These are phyloP conservation scores for Saxicola maurus DNA, from an alignment of 2,797 vertebrate genomes.

Conservation along the genomic window DNA sequence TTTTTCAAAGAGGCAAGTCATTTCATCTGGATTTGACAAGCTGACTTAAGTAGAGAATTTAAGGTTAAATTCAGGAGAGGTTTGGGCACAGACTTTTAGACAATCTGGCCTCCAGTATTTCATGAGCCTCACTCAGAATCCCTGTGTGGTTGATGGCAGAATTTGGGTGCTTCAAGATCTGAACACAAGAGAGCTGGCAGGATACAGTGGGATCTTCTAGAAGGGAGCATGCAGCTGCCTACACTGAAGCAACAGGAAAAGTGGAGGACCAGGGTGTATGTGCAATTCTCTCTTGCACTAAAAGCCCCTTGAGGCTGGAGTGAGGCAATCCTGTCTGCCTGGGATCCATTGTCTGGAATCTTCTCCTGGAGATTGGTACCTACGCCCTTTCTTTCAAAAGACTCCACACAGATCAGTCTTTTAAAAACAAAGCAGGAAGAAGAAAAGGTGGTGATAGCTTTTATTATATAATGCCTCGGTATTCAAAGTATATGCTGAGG, in stretches of 20 bases:
- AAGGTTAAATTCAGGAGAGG: neutral
- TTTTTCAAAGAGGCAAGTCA: neutral
- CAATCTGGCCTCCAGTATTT: neutral
- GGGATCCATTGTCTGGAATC: slow-evolving; percentile 60
- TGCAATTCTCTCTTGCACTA: slow-evolving; percentile 29
- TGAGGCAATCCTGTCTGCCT: slow-evolving; percentile 53
- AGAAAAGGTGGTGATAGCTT: slow-evolving; percentile 65
- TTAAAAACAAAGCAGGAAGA: slow-evolving; percentile 64
- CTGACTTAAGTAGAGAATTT: neutral
- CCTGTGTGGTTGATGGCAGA: rapidly evolving
- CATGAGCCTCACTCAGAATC: neutral
- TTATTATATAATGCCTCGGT: slow-evolving; percentile 55
- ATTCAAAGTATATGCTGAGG: slow-evolving; percentile 65
- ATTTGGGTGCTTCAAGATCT: neutral
- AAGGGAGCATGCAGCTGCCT: neutral
- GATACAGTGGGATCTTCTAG: neutral
- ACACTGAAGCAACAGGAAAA: slow-evolving; percentile 20
- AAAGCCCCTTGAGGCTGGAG: slow-evolving; percentile 56
- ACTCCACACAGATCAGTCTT: slow-evolving; percentile 39
- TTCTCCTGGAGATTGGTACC: slow-evolving; percentile 60
- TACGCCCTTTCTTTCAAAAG: slow-evolving; percentile 66
- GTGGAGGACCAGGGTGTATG: slow-evolving; percentile 41
- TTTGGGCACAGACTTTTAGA: neutral
- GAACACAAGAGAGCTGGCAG: neutral
- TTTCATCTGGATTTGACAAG: neutral